A percentile compares a stretch with the other conserved stretches of the same genome.
Conservation (phyloP, 2,888 invertebrate species). For the Cyclophora albipunctata region DNA sequence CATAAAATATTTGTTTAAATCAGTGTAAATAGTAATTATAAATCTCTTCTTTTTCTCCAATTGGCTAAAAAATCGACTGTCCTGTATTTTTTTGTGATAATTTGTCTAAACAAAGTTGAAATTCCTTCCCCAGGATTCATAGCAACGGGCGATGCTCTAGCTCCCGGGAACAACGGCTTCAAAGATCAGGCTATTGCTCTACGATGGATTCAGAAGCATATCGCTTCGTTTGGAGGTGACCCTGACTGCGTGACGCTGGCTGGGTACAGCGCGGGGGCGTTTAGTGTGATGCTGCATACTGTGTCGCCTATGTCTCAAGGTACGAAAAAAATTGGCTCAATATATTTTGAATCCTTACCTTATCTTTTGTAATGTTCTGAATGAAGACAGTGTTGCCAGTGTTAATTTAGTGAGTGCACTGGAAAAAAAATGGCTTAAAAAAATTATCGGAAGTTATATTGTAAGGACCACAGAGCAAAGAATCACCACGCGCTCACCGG, state of each 20-base stretch:
- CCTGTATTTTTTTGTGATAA: too few relatives aligned
- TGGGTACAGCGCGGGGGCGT: conserved; percentile 76
- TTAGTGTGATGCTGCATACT: conserved; percentile 69
- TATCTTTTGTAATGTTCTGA: background rate
- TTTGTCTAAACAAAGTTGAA: too few relatives aligned
- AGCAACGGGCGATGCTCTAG: conserved; percentile 78
- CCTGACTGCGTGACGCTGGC: conserved; percentile 77
- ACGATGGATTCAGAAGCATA: conserved; percentile 80
- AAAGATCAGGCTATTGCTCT: conserved; percentile 82
- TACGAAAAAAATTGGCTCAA: conserved; percentile 26
- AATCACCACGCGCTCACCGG: too few relatives aligned
- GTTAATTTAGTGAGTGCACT: background rate
- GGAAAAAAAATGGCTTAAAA: background rate
- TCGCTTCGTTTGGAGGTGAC: conserved; percentile 80
- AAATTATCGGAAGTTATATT: too few relatives aligned
- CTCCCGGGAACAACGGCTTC: conserved; percentile 81
- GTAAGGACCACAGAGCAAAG: too few relatives aligned
- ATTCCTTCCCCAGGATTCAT: conserved; percentile 67
- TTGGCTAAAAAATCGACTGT: too few relatives aligned
- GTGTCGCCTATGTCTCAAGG: conserved; percentile 80
- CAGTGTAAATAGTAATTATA: too few relatives aligned
- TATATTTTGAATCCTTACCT: conserved; percentile 14
- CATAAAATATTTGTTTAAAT: too few relatives aligned
- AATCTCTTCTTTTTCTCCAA: too few relatives aligned
- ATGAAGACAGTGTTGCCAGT: background rate